Conservation (phyloP, 2,113 vertebrate species). For the Geococcyx californianus region DNA sequence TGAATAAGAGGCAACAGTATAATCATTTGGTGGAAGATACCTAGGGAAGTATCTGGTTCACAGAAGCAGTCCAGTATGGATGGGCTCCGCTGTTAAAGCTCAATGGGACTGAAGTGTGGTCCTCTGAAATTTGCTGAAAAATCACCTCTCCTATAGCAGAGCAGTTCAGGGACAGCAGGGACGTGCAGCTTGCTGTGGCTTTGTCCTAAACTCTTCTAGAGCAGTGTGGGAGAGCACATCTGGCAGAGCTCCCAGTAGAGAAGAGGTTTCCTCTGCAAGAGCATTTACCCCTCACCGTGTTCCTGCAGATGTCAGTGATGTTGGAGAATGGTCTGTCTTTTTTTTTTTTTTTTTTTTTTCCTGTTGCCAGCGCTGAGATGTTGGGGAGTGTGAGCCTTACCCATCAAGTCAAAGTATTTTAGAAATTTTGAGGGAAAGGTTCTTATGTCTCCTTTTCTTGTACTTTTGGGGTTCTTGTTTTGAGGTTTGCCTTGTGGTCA, state of each 20-base stretch:
- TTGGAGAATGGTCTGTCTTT: not conserved
- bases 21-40: not conserved
- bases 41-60: not conserved
- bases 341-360: not conserved
- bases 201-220: not conserved
- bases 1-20: not conserved
- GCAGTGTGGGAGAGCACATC: not conserved
- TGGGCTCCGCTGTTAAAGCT: not conserved
- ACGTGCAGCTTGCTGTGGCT: not conserved
- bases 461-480: not conserved
- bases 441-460: not conserved
- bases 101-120: rapidly evolving
- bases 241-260: not conserved
- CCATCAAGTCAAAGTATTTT: not conserved
- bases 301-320: not conserved
- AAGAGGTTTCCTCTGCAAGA: not conserved
- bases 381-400: not conserved
- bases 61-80: not conserved
- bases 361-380: not conserved
- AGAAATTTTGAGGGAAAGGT: not conserved
- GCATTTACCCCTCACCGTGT: not conserved
- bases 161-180: not conserved
- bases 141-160: not conserved
- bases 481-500: not conserved
- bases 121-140: not conserved